Evolutionary conservation across 2,113 vertebrate species (phyloP), one percentile per base, ranked within the genome.

Genomic region (Scopus umbretta): DNA sequence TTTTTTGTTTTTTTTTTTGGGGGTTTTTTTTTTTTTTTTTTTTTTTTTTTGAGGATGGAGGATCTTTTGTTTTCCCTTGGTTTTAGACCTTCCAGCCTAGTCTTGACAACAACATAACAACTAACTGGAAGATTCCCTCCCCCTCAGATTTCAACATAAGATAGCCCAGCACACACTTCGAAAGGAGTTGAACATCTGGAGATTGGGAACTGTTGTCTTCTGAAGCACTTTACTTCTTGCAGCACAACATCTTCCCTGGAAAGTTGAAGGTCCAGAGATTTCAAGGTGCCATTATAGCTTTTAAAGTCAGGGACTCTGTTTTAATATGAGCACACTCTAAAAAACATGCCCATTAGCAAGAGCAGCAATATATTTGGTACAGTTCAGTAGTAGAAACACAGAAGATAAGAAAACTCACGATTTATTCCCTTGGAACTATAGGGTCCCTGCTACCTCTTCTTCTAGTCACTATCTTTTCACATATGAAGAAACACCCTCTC

Each of bases 401-500:
- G 38, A 78, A 65, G 5, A 9, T n/a, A 72, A 42, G 38, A 72
- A 83, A 70, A 52, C 20, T 65, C 38, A 47, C 17, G 22, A 32
- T 49, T 47, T 29, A 29, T 84, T 42, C 8, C 49, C 22, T 61
- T 32, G n/a, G 40, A 67, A 34, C 40, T 43, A 18, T 17, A 61
- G 25, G 7, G 13, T 80, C n/a, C n/a, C 25, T 79, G 23, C 13
- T 73, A 21, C 13, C 13, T 79, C 9, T 55, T 81, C 21, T 47
- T 61, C 30, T 43, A 38, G 32, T 61, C 26, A 32, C 9, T 66
- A 7, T 25, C 47, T 27, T 73, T 61, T 80, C 40, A 80, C 13
- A 67, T 53, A 52, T 21, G 50, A 83, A 65, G 10, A 36, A 65
- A 27, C 0, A 0, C 20, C 5, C 5, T 3, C 18, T 36, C 22